Evolutionary conservation across 2,888 invertebrate species (phyloP).

Genomic region (Pachydiplax longipennis): DNA sequence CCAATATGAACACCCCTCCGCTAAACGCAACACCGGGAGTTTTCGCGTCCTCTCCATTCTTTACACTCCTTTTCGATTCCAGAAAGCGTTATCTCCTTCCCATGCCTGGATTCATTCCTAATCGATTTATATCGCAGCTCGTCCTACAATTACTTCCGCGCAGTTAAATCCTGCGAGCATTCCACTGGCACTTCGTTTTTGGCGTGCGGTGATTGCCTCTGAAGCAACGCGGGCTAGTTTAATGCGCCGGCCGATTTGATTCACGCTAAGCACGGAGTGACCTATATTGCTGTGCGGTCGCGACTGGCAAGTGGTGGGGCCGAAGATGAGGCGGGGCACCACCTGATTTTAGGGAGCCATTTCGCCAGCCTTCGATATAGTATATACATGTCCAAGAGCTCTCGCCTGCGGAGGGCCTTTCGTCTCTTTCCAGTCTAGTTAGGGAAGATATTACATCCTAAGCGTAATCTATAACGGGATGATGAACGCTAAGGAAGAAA

Average conservation of each 20-base stretch:
- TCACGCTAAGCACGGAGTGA: not conserved
- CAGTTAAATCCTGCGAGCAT: constrained; percentile 22
- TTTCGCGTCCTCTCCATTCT: not conserved
- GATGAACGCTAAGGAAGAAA: too few species aligned
- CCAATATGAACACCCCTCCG: too few species aligned
- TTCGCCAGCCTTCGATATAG: too few species aligned
- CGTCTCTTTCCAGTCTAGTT: too few species aligned
- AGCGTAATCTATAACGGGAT: too few species aligned
- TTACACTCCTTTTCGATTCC: not conserved
- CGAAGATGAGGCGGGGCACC: too few species aligned
- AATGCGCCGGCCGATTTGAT: not conserved
- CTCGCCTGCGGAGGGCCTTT: too few species aligned
- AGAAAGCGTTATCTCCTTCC: constrained; percentile 9
- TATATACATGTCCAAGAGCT: too few species aligned
- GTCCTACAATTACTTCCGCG: constrained; percentile 15
- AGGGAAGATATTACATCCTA: too few species aligned
- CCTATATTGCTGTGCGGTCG: not conserved
- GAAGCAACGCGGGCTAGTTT: not conserved
- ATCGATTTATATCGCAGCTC: constrained; percentile 14
- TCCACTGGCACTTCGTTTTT: not conserved
- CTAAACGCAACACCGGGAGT: too few species aligned
- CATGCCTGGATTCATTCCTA: constrained; percentile 10
- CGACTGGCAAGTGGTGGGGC: too few species aligned
- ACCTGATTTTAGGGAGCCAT: too few species aligned
- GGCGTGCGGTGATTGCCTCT: not conserved